phyloP scores from a whole-genome alignment of 2,888 invertebrate species.

The Nesidiocoris tenuis region DNA sequence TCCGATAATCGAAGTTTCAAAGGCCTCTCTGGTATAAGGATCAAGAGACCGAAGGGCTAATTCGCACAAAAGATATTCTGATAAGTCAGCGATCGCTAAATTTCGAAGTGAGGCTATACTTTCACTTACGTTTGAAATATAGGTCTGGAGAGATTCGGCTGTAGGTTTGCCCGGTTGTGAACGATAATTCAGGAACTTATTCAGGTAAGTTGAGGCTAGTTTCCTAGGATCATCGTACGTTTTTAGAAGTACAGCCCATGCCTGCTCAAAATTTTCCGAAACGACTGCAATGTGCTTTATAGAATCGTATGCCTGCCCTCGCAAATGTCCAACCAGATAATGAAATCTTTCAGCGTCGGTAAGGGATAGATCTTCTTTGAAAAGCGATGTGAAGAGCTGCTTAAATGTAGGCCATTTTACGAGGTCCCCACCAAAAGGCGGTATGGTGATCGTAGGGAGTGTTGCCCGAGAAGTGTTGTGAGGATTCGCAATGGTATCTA shows the following conservation, averaged over 20 bases:
- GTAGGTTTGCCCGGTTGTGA: conserved; percentile 3
- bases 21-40: conserved; percentile 6
- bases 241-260: background rate
- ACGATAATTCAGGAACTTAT: background rate
- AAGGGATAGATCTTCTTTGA: background rate
- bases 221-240: background rate
- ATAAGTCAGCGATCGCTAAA: background rate
- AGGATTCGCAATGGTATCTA: too few species aligned
- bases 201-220: conserved; percentile 4
- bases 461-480: background rate
- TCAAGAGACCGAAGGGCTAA: conserved; percentile 4
- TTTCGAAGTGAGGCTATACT: conserved; percentile 8
- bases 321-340: background rate
- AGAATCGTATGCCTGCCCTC: conserved; percentile 1
- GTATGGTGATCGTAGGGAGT: conserved; percentile 1
- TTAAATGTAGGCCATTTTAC: conserved; percentile 2
- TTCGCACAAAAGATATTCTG: conserved; percentile 9
- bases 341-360: conserved; percentile 11
- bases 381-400: conserved; percentile 2
- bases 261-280: conserved; percentile 20
- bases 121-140: background rate
- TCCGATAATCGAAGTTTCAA: background rate
- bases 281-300: conserved; percentile 8
- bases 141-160: background rate
- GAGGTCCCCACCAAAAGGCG: background rate